A percentile compares a stretch with the other conserved stretches of the same genome.
Evolutionary conservation across 2,797 vertebrate species (phyloP).

Genomic region (Gymnodraco acuticeps): DNA sequence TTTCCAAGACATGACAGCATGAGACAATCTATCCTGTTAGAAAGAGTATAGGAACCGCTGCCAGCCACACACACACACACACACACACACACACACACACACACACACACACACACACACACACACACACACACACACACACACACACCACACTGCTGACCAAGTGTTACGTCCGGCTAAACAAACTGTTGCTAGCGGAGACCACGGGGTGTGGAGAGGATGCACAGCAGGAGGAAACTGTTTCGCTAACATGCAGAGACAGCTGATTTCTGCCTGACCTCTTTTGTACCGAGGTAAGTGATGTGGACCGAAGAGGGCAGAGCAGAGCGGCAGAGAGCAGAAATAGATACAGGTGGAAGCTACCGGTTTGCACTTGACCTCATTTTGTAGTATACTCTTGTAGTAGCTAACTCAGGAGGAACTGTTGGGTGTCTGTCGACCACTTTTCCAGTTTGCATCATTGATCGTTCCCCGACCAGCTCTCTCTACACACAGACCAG

Average conservation of each 20-base stretch:
- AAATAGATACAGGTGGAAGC: slow-evolving; percentile 21
- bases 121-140: slow-evolving; percentile 13
- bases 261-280: slow-evolving; percentile 45
- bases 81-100: background rate
- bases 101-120: slow-evolving; percentile 10
- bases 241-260: slow-evolving; percentile 23
- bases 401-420: slow-evolving; percentile 48
- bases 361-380: slow-evolving; percentile 49
- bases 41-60: slow-evolving; percentile 40
- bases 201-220: slow-evolving; percentile 11
- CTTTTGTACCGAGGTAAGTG: slow-evolving; percentile 32
- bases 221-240: slow-evolving; percentile 8
- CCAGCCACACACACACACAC: slow-evolving; percentile 48
- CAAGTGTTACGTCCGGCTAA: slow-evolving; percentile 48
- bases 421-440: slow-evolving; percentile 46
- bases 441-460: slow-evolving; percentile 69
- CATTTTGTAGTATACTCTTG: slow-evolving; percentile 54
- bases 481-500: background rate
- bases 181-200: slow-evolving; percentile 42
- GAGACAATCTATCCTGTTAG: slow-evolving; percentile 59
- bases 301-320: slow-evolving; percentile 26
- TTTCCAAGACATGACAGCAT: too few relatives aligned
- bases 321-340: slow-evolving; percentile 12
- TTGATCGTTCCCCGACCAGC: slow-evolving; percentile 45
- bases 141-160: slow-evolving; percentile 54